Evolutionary conservation across 1,140 invertebrate species (phyloP), one percentile per base, ranked within the genome.

Genomic region (Drosophila kohkoa): DNA sequence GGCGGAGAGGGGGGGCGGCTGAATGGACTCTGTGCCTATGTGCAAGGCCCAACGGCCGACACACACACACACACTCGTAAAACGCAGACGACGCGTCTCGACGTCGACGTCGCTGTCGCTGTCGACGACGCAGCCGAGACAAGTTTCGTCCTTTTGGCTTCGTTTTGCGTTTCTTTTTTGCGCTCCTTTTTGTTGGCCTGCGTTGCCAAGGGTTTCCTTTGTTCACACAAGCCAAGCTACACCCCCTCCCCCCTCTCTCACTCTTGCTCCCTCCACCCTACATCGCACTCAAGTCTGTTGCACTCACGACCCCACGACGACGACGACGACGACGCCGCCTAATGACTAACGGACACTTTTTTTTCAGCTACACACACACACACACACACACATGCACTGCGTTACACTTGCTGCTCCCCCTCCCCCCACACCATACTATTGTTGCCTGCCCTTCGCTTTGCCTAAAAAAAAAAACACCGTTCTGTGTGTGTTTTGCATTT

Each of bases 161-260:
- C 55, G 16, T 60, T 25, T 66, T 80, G 58, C 60, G 28, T 62
- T 79, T 82, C 71, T 79, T 62, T 79, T 75, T 79, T 87, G 68
- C 65, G 68, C 35, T 81, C 76, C 74, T 76, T 81, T 81, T 87
- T 87, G 82, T 77, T 80, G 82, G 75, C 79, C 82, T 87, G 86
- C 90, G 90, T 91, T 91, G 86, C 90, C 77, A 91, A 88, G 86
- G 86, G 90, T 91, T 91, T 91, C 78, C 90, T 91, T 91, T 91
- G 90, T 91, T 91, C 74, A 58, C 20, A 25, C 20, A 25, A 25
- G 60, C 57, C 63, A 55, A 28, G 11, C 45, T 35, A 7, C 55
- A 72, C 45, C 49, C 7, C 38, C 43, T 15, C 15, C 15, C 3
- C 20, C 20, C 20, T 4, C 20, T 25, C 20, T 20, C 20, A 3